Evolutionary conservation across 2,888 invertebrate genomes (phyloP), one percentile per base, ranked within the genome.

Genomic region (Parnassius mnemosyne): DNA sequence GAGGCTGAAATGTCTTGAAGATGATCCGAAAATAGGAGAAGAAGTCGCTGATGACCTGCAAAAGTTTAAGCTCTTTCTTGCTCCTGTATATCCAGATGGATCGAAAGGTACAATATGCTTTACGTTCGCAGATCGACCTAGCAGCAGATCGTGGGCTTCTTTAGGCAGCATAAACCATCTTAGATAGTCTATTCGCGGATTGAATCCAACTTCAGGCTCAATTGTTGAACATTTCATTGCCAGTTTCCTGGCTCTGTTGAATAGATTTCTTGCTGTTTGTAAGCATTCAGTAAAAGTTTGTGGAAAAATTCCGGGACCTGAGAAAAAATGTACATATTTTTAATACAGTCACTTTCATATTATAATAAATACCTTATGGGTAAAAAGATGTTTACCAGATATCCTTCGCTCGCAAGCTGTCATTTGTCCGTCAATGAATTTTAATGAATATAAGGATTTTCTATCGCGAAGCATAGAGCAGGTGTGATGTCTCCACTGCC

Each of bases 81-180:
- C 92, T 57, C 90, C 90, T 0, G 90, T 87, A 68, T 92, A 93
- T 49, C 92, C 91, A 49, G 92, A 88, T 0, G 96, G 96, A 78
- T 95, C 94, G 76, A 96, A 96, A 63, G 96, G 96, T 69, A 95
- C 94, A 68, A 93, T 93, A 64, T 95, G 95, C 84, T 95, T 95
- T 10, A 96, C 95, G 75, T 95, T 95, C 61, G 93, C 94, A 50
- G 95, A 95, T 73, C 94, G 93, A 20, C 95, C 95, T 1, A 95
- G 88, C 1, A 96, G 84, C 46, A 96, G 92, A 69, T 95, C 94
- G 75, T 96, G 95, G 0, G 97, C 97, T 89, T 98, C 97, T 77
- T 95, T 95, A 0, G 97, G 97, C 58, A 97, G 83, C 93, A 97
- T 94, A 84, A 97, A 98, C 97, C 97, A 98, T 66, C 97, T 92